Base-by-base conservation (phyloP, 1,140 invertebrate species). In the Plutomurus gul region DNA sequence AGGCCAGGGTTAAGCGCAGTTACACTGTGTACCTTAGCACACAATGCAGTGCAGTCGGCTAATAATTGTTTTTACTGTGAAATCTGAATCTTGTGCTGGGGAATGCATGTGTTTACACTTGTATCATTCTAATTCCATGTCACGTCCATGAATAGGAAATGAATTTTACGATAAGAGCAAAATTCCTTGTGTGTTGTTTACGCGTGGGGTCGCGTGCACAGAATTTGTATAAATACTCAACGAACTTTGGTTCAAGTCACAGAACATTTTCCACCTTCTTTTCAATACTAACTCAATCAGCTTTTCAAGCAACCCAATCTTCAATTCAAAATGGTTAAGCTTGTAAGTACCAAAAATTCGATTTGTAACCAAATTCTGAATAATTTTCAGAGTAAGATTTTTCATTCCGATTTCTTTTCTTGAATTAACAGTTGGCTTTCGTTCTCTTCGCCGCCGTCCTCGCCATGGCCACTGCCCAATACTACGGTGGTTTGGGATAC, bases 391-490 rank as follows among this genome's bases (percentile, higher is more conserved):
- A n/a, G n/a, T n/a, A n/a, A n/a, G n/a, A n/a, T n/a, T n/a, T n/a
- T n/a, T n/a, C n/a, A n/a, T n/a, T n/a, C n/a, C n/a, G n/a, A n/a
- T 22, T 7, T 22, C 46, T 77, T 20, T 20, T 25, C 33, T 37
- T 77, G 13, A 10, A 46, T 43, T 72, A 25, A 37, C 74, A 80
- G 78, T 22, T 80, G 6, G 74, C 78, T 76, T 40, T 70, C 56
- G 56, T 27, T 65, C 30, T 65, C 56, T 30, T 65, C 56, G 27
- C 47, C 73, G 72, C 71, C 40, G 78, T 65, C 43, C 49, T 80
- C 25, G 78, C 78, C 18, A 16, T 76, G 37, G 71, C 78, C 27
- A 33, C 75, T 43, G 56, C 46, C 33, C 78, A 80, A 80, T 76
- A 76, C 60, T 49, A 47, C 7, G 47, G 20, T 6, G 40, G 30